phyloP scores from a whole-genome alignment of 2,888 invertebrate genomes.

The Trichacis sp. region DNA sequence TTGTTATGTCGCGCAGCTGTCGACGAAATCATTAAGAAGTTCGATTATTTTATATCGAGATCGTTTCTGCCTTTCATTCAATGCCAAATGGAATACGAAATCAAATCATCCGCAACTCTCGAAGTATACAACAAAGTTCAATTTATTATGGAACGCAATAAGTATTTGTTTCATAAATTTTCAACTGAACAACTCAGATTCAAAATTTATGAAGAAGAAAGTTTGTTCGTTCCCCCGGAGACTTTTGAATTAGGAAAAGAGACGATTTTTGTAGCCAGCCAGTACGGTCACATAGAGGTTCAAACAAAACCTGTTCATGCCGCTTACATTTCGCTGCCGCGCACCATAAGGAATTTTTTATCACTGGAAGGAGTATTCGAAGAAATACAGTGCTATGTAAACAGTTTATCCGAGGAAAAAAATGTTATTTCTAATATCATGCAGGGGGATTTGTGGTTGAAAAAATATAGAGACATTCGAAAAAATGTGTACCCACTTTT shows the following conservation, averaged over 20 bases:
- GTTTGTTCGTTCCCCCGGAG: slow-evolving; percentile 19
- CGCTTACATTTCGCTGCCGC: background rate
- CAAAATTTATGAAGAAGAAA: slow-evolving; percentile 21
- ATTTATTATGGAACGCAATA: slow-evolving; percentile 18
- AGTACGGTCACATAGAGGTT: background rate
- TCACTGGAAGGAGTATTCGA: background rate
- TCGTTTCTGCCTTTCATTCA: slow-evolving; percentile 13
- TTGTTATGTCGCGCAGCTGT: slow-evolving; percentile 6
- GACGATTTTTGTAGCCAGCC: background rate
- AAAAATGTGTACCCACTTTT: slow-evolving; percentile 10
- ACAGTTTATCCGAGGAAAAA: slow-evolving; percentile 7
- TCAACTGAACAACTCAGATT: slow-evolving; percentile 21
- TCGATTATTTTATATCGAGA: background rate
- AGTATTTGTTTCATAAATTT: slow-evolving; percentile 13
- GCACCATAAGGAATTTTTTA: background rate
- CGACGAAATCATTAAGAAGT: background rate
- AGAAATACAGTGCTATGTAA: slow-evolving; percentile 10
- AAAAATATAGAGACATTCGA: slow-evolving; percentile 10
- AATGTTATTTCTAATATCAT: slow-evolving; percentile 14
- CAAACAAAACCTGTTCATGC: background rate
- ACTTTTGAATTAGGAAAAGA: slow-evolving; percentile 14
- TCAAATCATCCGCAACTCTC: background rate
- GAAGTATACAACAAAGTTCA: slow-evolving; percentile 4
- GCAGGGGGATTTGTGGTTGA: slow-evolving; percentile 22
- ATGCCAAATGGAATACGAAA: slow-evolving; percentile 6